phyloP scores from a whole-genome alignment of 2,113 vertebrate species.

The Mustela lutreola region DNA sequence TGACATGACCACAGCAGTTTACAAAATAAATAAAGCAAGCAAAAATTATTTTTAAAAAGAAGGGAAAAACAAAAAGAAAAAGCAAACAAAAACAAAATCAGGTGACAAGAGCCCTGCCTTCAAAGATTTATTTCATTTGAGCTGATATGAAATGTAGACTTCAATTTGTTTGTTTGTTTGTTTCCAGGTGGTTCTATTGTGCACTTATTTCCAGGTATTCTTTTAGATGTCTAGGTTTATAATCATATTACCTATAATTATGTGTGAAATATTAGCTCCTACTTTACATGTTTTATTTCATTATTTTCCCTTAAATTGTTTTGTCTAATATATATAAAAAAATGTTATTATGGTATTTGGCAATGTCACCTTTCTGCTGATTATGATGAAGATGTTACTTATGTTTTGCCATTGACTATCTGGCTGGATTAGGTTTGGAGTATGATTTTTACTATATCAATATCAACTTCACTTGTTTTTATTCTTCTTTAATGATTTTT shows the following conservation, averaged over 20 bases:
- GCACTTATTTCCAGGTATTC: not conserved
- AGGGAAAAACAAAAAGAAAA: not conserved
- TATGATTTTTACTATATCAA: not conserved
- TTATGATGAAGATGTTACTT: not conserved
- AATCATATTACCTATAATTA: not conserved
- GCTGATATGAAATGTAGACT: not conserved
- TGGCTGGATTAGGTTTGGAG: not conserved
- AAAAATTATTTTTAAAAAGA: not conserved
- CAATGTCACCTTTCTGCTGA: not conserved
- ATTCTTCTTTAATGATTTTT: not conserved
- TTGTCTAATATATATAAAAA: not conserved
- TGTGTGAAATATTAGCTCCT: not conserved
- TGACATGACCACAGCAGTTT: not conserved
- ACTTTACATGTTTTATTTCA: not conserved
- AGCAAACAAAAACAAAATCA: not conserved
- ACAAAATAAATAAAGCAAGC: not conserved
- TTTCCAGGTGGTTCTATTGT: not conserved
- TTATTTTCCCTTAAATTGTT: not conserved
- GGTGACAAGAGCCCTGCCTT: rapidly evolving
- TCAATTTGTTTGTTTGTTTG: not conserved
- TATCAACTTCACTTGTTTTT: not conserved
- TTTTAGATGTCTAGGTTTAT: not conserved
- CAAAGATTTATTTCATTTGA: not conserved
- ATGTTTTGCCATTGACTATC: not conserved
- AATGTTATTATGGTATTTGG: not conserved